Evolutionary conservation across 2,113 vertebrate genomes (phyloP), one percentile per base, ranked within the genome.

Genomic region (Vanacampus margaritifer): DNA sequence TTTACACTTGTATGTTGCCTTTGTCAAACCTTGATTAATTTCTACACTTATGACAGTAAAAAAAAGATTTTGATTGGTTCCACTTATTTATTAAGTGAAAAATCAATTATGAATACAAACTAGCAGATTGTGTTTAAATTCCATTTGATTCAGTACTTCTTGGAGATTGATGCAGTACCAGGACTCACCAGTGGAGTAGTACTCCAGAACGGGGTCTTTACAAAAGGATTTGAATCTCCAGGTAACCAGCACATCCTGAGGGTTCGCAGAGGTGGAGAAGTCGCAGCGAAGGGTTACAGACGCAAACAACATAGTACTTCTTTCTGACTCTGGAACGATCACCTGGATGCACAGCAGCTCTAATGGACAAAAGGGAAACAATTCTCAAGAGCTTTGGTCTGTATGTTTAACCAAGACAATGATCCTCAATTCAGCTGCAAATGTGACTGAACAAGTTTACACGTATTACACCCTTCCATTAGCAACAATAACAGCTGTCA

Each of bases 201-300:
- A 99, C 45, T 98, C 95, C 79, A 98, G 91, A 72, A 99, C 89
- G 0, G 97, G 97, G 75, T 99, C 97, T 86, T 95, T 96, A 86
- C 97, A 99, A 90, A 97, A 99, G 70, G 96, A 96, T 85, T 98
- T 99, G 90, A 73, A 99, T 69, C 83, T 91, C 97, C 97, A 99
- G 1, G 93, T 94, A 86, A 98, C 93, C 24, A 95, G 85, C 36
- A 98, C 95, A 0, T 94, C 94, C 80, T 95, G 95, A 58, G 89
- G 72, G 78, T 87, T 94, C 0, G 93, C 94, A 0, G 96, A 97
- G 17, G 96, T 99, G 53, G 94, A 92, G 24, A 94, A 99, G 73
- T 99, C 97, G 78, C 97, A 99, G 75, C 89, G 94, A 43, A 99
- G 88, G 62, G 87, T 67, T 19, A 98, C 76, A 0, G 89, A 92